Conservation (phyloP, 2,113 vertebrate genomes). For the Eulacestoma nigropectus region DNA sequence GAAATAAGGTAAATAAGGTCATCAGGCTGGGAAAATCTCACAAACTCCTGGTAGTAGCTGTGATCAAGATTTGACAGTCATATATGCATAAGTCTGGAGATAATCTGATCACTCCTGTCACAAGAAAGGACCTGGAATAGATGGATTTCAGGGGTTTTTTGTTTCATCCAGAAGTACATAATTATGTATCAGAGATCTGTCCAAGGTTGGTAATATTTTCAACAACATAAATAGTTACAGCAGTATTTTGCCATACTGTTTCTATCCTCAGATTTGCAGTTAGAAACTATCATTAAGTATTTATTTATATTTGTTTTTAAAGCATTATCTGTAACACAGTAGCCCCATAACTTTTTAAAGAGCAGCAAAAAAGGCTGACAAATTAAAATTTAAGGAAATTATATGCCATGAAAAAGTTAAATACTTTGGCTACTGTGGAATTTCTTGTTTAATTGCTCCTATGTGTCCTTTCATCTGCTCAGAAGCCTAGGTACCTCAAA, state of each 20-base stretch:
- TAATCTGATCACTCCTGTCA: background rate
- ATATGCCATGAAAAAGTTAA: background rate
- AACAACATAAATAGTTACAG: background rate
- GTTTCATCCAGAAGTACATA: background rate
- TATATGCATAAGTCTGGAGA: background rate
- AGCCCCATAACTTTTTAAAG: background rate
- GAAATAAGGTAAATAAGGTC: background rate
- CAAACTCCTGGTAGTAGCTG: background rate
- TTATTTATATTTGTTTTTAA: background rate
- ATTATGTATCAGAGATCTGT: background rate
- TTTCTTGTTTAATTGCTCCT: background rate
- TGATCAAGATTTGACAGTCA: background rate
- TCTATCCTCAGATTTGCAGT: background rate
- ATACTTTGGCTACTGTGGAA: background rate
- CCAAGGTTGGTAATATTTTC: constrained; percentile 8
- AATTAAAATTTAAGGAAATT: background rate
- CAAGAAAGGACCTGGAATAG: background rate
- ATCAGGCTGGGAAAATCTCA: background rate
- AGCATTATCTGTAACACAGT: background rate
- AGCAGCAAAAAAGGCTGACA: background rate
- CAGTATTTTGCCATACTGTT: background rate
- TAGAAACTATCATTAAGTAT: background rate
- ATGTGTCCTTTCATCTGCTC: background rate
- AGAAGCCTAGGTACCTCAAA: background rate
- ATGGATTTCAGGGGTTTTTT: background rate